Conservation (phyloP, 2,888 invertebrate species). For the Eugnorisma glareosa region DNA sequence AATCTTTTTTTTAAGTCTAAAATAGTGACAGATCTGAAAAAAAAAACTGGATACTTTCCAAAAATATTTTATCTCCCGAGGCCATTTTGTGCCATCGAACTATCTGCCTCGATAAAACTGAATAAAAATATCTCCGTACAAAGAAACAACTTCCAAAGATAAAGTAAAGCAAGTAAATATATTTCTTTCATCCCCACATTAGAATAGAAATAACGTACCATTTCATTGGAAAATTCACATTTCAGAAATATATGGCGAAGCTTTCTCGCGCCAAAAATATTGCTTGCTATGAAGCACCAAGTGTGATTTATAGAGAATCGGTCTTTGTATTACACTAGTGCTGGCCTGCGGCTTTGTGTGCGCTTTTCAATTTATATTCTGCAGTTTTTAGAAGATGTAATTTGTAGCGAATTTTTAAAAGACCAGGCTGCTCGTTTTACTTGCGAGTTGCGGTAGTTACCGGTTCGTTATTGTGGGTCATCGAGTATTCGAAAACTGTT, state of each 20-base stretch:
- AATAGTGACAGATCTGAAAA: neutral
- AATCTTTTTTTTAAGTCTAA: too few species aligned
- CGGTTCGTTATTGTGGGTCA: neutral
- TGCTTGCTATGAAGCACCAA: conserved; percentile 61
- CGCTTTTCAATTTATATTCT: conserved; percentile 40
- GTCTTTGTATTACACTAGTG: conserved; percentile 53
- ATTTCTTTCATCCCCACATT: conserved; percentile 59
- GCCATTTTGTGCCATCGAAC: neutral
- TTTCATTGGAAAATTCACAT: conserved; percentile 67
- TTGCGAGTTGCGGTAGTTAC: neutral
- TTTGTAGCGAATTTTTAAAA: conserved; percentile 6
- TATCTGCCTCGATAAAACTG: conserved; percentile 1
- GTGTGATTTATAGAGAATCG: conserved; percentile 67
- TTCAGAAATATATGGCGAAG: conserved; percentile 65
- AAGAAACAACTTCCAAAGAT: conserved; percentile 40
- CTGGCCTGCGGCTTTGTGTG: conserved; percentile 26
- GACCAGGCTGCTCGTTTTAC: neutral
- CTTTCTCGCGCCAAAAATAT: conserved; percentile 66
- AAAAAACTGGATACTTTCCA: neutral
- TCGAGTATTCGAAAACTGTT: neutral
- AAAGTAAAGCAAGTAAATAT: conserved; percentile 51
- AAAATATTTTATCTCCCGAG: neutral
- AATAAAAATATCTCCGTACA: conserved; percentile 19
- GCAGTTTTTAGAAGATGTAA: conserved; percentile 25
- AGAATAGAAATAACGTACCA: conserved; percentile 66